A percentile compares a stretch with the other conserved stretches of the same genome.
Conservation (phyloP, 2,888 invertebrate genomes). For the Drosophila neutralis region DNA sequence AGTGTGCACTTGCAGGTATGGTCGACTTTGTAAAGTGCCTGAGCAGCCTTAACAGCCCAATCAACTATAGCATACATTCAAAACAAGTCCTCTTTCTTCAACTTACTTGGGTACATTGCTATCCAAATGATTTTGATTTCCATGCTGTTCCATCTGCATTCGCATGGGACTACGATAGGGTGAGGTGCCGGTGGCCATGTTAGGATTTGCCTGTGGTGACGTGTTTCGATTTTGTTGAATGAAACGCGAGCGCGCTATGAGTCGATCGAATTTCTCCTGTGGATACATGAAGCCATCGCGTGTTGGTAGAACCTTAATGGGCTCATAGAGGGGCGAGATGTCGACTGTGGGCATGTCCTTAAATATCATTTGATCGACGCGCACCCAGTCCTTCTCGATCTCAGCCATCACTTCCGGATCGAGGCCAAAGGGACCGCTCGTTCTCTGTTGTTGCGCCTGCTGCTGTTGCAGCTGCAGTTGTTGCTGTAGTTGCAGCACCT, state of each 20-base stretch:
- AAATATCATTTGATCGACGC: conserved; percentile 85
- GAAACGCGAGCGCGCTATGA: conserved; percentile 79
- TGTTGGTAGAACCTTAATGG: conserved; percentile 86
- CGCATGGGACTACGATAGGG: conserved; percentile 82
- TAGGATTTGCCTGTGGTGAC: conserved; percentile 71
- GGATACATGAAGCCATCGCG: conserved; percentile 85
- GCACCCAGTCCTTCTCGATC: conserved; percentile 87
- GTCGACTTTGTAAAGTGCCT: not conserved
- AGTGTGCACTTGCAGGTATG: not conserved
- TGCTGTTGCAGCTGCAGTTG: conserved; percentile 65
- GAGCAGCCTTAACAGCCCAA: not conserved
- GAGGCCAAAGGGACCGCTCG: conserved; percentile 91
- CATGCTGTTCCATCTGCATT: conserved; percentile 56
- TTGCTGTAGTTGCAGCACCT: conserved; percentile 74
- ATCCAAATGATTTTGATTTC: conserved; percentile 41
- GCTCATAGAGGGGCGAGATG: conserved; percentile 84
- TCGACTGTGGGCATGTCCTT: conserved; percentile 83
- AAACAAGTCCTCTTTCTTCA: not conserved
- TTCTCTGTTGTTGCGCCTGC: conserved; percentile 85
- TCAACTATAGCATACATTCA: not conserved
- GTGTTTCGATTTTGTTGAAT: conserved; percentile 77
- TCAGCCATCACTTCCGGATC: conserved; percentile 90
- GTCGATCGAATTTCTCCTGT: conserved; percentile 82
- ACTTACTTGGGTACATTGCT: conserved; percentile 77
- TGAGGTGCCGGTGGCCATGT: conserved; percentile 62